Percentiles rank a stretch among this genome's conserved stretches.
Conservation (phyloP, 2,888 invertebrate genomes). For the Drosophila infuscata region DNA sequence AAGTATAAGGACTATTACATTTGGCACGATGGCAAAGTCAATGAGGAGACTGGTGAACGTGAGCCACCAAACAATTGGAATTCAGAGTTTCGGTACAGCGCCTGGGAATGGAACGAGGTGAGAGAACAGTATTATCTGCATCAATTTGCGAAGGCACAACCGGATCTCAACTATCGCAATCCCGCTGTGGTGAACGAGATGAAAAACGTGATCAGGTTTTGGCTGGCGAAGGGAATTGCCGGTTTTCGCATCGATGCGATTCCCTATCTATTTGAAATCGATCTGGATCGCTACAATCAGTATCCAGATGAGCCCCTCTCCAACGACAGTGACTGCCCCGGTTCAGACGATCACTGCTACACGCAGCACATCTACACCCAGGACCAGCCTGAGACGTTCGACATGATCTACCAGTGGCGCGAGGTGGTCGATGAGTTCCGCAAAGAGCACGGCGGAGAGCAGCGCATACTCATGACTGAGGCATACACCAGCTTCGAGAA, state of each 20-base stretch:
- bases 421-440: conserved; percentile 86
- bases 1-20: conserved; percentile 91
- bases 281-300: conserved; percentile 76
- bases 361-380: conserved; percentile 87
- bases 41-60: conserved; percentile 80
- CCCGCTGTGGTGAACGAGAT: conserved; percentile 86
- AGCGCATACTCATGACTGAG: conserved; percentile 87
- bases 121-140: conserved; percentile 88
- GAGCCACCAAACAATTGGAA: conserved; percentile 86
- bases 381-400: conserved; percentile 87
- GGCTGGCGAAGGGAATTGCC: conserved; percentile 92
- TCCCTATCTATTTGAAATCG: conserved; percentile 84
- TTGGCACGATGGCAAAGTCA: conserved; percentile 87
- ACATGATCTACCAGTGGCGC: conserved; percentile 87
- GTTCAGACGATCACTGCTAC: conserved; percentile 86
- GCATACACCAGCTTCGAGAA: conserved; percentile 87
- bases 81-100: conserved; percentile 87
- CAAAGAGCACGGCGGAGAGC: conserved; percentile 80
- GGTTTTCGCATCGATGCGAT: conserved; percentile 91
- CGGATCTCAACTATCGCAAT: conserved; percentile 89
- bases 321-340: conserved; percentile 82
- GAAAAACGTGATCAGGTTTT: conserved; percentile 89
- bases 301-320: conserved; percentile 86
- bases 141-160: conserved; percentile 87
- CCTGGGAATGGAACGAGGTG: conserved; percentile 88